Evolutionary conservation across 2,888 invertebrate species (phyloP), one percentile per base, ranked within the genome.

Genomic region (Ceramica pisi): DNA sequence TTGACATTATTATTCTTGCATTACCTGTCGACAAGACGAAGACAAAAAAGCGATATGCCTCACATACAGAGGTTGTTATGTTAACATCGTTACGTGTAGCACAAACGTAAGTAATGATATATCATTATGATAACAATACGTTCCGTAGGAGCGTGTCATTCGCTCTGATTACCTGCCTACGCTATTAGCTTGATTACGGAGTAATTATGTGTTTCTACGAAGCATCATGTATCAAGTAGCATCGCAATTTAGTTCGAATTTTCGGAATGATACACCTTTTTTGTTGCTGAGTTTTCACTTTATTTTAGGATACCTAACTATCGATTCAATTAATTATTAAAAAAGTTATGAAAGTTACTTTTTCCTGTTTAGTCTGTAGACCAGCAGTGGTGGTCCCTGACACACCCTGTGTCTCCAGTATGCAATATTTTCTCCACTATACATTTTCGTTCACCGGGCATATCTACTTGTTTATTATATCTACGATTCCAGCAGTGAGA

Each of bases 181-280:
- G n/a, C n/a, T n/a, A 61, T 78, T 71, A 64, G 71, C 61, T 51
- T 71, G 64, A 76, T 71, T 64, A 64, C 71, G 51, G 41, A 70
- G 46, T 71, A 71, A 75, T 75, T 71, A 65, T 56, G 55, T 67
- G 50, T 67, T 59, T 55, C 21, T 35, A 38, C 64, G 67, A 63
- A 26, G 50, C 53, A 38, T 61, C 60, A 44, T 60, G 19, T 74
- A 44, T 31, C 38, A 46, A 10, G 44, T 26, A 74, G 19, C 14
- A 55, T 44, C 60, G 35, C 48, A 38, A 50, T 61, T 50, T 44
- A 38, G 8, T 21, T 68, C 3, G n/a, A 12, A 41, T 60, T 59
- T n/a, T n/a, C 35, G n/a, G 55, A 60, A 44, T 75, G 6, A 38
- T 57, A 55, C 12, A 10, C 53, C 12, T 73, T 57, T 31, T 53